Conservation (phyloP, 2,888 invertebrate genomes). For the Minunthozetes semirufus region DNA sequence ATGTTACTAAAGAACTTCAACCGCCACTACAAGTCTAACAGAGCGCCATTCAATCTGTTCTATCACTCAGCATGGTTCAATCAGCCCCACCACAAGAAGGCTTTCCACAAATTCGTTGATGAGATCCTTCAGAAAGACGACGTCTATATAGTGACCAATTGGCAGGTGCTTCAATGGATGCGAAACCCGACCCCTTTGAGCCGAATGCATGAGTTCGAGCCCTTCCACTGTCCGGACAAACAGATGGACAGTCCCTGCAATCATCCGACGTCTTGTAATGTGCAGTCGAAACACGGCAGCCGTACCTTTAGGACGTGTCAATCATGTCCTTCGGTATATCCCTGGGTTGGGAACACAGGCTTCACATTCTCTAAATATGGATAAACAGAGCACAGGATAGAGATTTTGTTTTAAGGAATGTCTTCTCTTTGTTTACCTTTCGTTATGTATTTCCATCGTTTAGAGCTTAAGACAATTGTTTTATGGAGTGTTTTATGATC, state of each 20-base stretch:
- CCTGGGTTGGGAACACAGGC: conserved; percentile 89
- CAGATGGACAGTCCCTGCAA: conserved; percentile 73
- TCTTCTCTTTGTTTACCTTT: too few relatives aligned
- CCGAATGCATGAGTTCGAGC: conserved; percentile 62
- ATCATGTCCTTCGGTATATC: conserved; percentile 78
- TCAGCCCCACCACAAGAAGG: conserved; percentile 86
- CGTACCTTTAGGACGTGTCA: conserved; percentile 92
- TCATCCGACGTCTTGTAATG: conserved; percentile 84
- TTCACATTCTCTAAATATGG: conserved; percentile 50
- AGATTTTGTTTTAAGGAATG: not conserved
- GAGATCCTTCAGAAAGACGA: conserved; percentile 56
- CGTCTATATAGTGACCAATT: conserved; percentile 83
- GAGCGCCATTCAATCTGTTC: conserved; percentile 84
- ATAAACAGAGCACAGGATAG: too few relatives aligned
- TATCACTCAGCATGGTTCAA: conserved; percentile 95
- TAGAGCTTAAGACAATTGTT: too few relatives aligned
- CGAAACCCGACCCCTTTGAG: conserved; percentile 71
- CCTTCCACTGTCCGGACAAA: conserved; percentile 83
- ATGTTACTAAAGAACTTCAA: conserved; percentile 92
- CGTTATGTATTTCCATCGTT: too few relatives aligned
- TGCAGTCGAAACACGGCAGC: conserved; percentile 70
- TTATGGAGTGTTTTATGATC: too few relatives aligned
- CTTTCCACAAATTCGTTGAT: conserved; percentile 85
- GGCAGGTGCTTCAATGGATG: conserved; percentile 92
- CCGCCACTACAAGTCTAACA: conserved; percentile 84